Conservation (phyloP, 1,140 invertebrate genomes). For the Drosophila truncata region DNA sequence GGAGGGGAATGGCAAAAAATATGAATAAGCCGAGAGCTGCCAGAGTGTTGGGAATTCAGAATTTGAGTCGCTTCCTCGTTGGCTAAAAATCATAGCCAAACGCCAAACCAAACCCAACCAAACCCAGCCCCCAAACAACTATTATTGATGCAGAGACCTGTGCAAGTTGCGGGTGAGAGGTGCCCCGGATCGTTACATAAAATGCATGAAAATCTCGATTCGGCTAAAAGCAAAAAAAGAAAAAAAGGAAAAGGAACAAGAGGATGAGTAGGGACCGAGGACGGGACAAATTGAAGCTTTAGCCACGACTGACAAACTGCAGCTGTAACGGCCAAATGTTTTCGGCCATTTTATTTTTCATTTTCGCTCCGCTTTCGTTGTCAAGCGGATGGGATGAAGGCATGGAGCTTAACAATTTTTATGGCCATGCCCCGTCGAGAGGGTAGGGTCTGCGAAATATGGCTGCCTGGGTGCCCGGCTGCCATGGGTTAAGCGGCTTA, state of each 20-base stretch:
- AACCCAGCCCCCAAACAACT: constrained; percentile 39
- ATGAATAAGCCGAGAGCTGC: constrained; percentile 58
- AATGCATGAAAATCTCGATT: constrained; percentile 75
- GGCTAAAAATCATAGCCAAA: constrained; percentile 41
- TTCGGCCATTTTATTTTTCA: constrained; percentile 67
- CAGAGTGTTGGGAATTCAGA: constrained; percentile 43
- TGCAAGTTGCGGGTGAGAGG: constrained; percentile 2
- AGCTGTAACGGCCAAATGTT: constrained; percentile 76
- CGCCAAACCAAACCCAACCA: constrained; percentile 13
- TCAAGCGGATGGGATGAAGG: constrained; percentile 65
- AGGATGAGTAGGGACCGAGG: not conserved
- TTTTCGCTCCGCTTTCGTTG: constrained; percentile 62
- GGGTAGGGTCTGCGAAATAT: constrained; percentile 16
- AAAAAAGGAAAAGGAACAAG: constrained; percentile 12
- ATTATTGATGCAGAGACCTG: constrained; percentile 69
- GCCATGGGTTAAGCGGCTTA: constrained; percentile 73
- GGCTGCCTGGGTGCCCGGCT: not conserved
- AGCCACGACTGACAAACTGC: constrained; percentile 73
- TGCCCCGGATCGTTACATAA: constrained; percentile 69
- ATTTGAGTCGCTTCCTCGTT: constrained; percentile 50
- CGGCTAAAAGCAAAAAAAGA: constrained; percentile 57
- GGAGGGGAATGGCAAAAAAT: constrained; percentile 35
- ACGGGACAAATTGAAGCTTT: constrained; percentile 76
- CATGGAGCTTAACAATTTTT: constrained; percentile 64
- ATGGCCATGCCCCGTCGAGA: constrained; percentile 20